Evolutionary conservation across 2,888 invertebrate species (phyloP).

Genomic region (Pomacea canaliculata): DNA sequence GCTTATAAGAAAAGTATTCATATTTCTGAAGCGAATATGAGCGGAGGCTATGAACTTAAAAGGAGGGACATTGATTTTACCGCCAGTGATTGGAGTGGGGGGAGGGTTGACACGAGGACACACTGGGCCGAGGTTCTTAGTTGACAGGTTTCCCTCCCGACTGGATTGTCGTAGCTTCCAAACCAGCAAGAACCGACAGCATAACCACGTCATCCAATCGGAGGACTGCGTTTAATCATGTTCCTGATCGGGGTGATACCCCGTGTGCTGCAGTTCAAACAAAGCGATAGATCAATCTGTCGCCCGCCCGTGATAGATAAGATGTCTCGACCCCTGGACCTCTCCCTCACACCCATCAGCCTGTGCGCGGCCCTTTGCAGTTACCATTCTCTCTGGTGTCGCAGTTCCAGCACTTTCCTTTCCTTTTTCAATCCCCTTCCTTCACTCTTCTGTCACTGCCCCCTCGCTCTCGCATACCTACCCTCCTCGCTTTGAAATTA

Average conservation of each 20-base stretch:
- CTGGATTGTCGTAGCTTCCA: too few species aligned
- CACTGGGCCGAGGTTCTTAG: too few species aligned
- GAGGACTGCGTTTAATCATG: slow-evolving; percentile 18
- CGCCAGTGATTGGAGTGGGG: too few species aligned
- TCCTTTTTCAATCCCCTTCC: not conserved
- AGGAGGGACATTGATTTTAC: too few species aligned
- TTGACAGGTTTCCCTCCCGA: too few species aligned
- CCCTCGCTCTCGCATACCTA: not conserved
- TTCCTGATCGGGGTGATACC: slow-evolving; percentile 15
- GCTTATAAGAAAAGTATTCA: too few species aligned
- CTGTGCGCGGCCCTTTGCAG: not conserved
- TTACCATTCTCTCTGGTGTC: not conserved
- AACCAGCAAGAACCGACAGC: too few species aligned
- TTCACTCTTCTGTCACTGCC: not conserved
- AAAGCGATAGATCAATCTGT: slow-evolving; percentile 26
- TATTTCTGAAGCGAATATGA: too few species aligned
- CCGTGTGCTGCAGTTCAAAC: slow-evolving; percentile 26
- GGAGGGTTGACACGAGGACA: too few species aligned
- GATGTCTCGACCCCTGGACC: slow-evolving; percentile 7
- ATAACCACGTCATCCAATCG: slow-evolving; percentile 10
- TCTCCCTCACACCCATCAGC: not conserved
- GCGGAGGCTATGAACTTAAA: too few species aligned
- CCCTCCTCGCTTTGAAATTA: not conserved
- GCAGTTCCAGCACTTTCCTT: not conserved
- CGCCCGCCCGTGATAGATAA: slow-evolving; percentile 23